These are phyloP conservation scores for Rostratula benghalensis DNA, from an alignment of 2,113 vertebrate genomes.

Conservation along the genomic window DNA sequence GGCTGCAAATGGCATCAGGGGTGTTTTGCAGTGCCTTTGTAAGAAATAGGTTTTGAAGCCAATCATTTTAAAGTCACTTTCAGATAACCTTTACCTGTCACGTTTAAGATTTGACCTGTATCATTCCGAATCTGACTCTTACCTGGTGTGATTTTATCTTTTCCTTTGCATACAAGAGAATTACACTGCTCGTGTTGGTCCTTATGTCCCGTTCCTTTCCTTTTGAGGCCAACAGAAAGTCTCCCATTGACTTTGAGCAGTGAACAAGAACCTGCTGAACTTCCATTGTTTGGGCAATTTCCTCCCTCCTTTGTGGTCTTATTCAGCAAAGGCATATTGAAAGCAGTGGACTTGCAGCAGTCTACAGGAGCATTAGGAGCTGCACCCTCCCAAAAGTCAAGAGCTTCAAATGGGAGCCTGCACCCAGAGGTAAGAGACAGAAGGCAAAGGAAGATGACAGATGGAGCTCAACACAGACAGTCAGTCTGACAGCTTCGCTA, in stretches of 20 bases:
- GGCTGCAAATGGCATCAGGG: background rate
- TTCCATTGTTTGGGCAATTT: background rate
- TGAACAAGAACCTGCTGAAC: background rate
- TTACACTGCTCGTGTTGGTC: accelerated
- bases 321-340: background rate
- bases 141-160: background rate
- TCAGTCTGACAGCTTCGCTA: background rate
- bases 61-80: background rate
- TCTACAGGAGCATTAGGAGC: background rate
- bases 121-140: background rate
- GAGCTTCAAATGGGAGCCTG: background rate
- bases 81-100: background rate
- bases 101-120: background rate
- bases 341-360: background rate
- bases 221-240: background rate
- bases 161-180: background rate
- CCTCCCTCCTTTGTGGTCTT: background rate
- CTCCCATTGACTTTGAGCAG: background rate
- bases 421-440: background rate
- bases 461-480: background rate
- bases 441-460: background rate
- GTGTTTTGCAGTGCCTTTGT: background rate
- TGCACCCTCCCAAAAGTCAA: background rate
- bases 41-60: background rate
- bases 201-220: background rate